Evolutionary conservation across 2,888 invertebrate genomes (phyloP).

Genomic region (Thereva unica): DNA sequence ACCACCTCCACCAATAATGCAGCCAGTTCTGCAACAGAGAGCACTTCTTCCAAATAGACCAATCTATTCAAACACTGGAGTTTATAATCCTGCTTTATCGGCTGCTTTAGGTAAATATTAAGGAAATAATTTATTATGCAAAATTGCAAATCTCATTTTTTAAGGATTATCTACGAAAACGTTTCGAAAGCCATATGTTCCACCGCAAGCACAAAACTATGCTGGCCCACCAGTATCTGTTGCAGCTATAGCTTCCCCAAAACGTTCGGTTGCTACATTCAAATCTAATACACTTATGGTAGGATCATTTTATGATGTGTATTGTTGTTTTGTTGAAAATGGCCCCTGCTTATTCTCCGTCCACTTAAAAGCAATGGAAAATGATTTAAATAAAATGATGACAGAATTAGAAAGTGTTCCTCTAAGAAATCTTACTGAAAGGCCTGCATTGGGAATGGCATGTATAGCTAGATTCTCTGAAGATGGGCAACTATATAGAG

Average conservation of each 20-base stretch:
- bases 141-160: no score
- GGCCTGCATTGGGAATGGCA: slow-evolving; percentile 74
- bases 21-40: slow-evolving; percentile 1
- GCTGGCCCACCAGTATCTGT: slow-evolving; percentile 28
- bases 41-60: background rate
- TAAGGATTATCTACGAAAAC: no score
- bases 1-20: slow-evolving; percentile 9
- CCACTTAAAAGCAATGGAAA: slow-evolving; percentile 67
- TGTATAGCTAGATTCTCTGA: slow-evolving; percentile 75
- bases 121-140: background rate
- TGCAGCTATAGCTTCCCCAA: slow-evolving; percentile 39
- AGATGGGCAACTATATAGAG: slow-evolving; percentile 73
- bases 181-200: slow-evolving; percentile 45
- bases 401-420: slow-evolving; percentile 69
- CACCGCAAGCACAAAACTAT: slow-evolving; percentile 34
- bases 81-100: background rate
- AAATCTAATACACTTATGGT: slow-evolving; percentile 59
- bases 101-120: background rate
- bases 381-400: slow-evolving; percentile 70
- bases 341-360: slow-evolving; percentile 79
- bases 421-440: slow-evolving; percentile 66
- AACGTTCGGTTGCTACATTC: slow-evolving; percentile 50
- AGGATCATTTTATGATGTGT: slow-evolving; percentile 68
- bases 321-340: slow-evolving; percentile 77
- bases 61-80: slow-evolving; percentile 1